Percentiles rank a stretch among this genome's conserved stretches.
Evolutionary conservation across 2,797 vertebrate genomes (phyloP).

Genomic region (Poecile montanus): DNA sequence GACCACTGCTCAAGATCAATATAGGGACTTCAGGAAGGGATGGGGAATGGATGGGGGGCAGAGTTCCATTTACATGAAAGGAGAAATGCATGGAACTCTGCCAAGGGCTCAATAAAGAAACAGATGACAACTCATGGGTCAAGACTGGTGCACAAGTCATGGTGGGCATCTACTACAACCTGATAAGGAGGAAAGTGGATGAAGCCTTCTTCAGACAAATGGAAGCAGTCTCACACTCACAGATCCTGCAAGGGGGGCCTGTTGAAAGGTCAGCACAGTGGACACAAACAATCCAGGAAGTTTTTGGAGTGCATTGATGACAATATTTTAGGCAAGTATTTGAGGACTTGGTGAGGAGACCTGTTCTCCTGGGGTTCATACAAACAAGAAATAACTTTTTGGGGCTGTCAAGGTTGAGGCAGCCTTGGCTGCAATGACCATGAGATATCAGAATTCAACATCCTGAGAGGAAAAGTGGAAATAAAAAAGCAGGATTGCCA

Average conservation of each 20-base stretch:
- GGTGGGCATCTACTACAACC: neutral
- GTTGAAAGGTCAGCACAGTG: neutral
- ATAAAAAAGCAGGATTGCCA: neutral
- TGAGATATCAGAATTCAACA: neutral
- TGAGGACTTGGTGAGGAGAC: neutral
- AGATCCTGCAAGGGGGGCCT: neutral
- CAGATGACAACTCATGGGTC: neutral
- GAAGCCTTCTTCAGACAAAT: neutral
- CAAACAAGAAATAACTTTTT: neutral
- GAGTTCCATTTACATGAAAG: neutral
- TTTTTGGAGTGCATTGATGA: neutral
- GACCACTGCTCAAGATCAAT: rapidly evolving
- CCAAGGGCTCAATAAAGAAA: neutral
- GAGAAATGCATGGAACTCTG: neutral
- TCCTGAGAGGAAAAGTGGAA: neutral
- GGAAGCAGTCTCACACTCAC: neutral
- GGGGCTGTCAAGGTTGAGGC: neutral
- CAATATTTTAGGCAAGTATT: neutral
- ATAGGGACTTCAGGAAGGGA: neutral
- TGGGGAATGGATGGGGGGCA: rapidly evolving
- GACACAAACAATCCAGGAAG: neutral
- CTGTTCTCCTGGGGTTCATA: neutral
- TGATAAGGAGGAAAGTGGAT: neutral
- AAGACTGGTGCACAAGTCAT: neutral
- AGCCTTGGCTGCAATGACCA: neutral